phyloP scores from a whole-genome alignment of 2,797 vertebrate genomes.

The Bradypodion ventrale region DNA sequence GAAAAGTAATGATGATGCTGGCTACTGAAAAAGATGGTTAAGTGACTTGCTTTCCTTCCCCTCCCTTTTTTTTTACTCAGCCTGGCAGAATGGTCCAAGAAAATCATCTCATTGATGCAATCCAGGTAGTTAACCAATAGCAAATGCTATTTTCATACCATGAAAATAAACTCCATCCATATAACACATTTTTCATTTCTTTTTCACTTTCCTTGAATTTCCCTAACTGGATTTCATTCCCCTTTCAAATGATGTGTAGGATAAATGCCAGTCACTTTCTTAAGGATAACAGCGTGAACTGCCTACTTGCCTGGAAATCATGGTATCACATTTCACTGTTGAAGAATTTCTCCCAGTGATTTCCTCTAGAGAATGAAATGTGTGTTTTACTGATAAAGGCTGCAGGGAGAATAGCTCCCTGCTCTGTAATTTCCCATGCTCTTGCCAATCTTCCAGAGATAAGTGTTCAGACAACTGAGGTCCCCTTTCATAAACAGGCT shows the following conservation, averaged over 20 bases:
- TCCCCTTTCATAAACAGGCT: conserved; percentile 38
- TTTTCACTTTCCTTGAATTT: background rate
- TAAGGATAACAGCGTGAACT: conserved; percentile 39
- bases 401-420: background rate
- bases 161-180: background rate
- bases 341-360: conserved; percentile 54
- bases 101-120: background rate
- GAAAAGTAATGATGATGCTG: no score
- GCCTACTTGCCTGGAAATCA: conserved; percentile 42
- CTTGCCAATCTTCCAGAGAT: conserved; percentile 52
- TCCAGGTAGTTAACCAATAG: background rate
- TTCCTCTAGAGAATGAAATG: conserved; percentile 43
- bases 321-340: conserved; percentile 18
- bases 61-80: background rate
- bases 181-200: background rate
- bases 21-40: background rate
- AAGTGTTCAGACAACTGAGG: conserved; percentile 48
- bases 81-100: background rate
- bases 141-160: background rate
- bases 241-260: background rate
- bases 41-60: background rate
- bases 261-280: conserved; percentile 12
- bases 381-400: conserved; percentile 54
- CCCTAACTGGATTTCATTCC: background rate
- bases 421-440: conserved; percentile 33